A percentile compares a stretch with the other conserved stretches of the same genome.
Evolutionary conservation across 2,113 vertebrate genomes (phyloP).

Genomic region (Illadopsis cleaveri): DNA sequence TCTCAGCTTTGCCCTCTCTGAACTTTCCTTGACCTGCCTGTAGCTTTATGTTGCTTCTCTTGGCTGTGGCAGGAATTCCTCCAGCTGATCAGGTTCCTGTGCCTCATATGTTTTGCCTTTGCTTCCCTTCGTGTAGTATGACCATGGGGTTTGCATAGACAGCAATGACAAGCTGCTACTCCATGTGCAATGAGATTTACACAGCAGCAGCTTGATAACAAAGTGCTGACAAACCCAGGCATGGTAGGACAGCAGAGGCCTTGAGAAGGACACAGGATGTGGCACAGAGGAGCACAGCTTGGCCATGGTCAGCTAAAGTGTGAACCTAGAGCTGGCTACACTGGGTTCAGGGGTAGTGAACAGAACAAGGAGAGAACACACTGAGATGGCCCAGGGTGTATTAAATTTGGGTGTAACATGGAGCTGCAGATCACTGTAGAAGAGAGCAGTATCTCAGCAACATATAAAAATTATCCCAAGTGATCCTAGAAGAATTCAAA

Average conservation of each 20-base stretch:
- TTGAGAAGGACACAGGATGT: background rate
- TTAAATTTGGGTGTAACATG: background rate
- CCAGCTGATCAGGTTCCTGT: too few relatives aligned
- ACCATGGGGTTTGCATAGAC: background rate
- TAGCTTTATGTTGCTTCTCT: background rate
- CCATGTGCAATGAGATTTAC: too few relatives aligned
- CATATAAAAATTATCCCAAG: background rate
- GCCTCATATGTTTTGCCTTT: background rate
- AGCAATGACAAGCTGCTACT: background rate
- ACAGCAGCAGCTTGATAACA: background rate
- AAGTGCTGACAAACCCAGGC: background rate
- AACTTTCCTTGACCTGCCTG: background rate
- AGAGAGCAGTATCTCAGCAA: background rate
- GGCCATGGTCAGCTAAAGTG: fast-evolving
- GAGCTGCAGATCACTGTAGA: background rate
- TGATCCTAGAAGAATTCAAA: background rate
- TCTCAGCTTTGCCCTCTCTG: background rate
- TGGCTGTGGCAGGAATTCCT: background rate
- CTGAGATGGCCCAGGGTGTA: too few relatives aligned
- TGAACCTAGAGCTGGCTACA: background rate
- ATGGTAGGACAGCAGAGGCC: background rate
- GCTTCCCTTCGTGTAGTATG: fast-evolving
- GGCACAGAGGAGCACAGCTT: background rate
- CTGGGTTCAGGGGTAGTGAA: background rate
- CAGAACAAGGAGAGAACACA: background rate